Evolutionary conservation across 2,797 vertebrate species (phyloP), one percentile per base, ranked within the genome.

Genomic region (Anas bernieri): DNA sequence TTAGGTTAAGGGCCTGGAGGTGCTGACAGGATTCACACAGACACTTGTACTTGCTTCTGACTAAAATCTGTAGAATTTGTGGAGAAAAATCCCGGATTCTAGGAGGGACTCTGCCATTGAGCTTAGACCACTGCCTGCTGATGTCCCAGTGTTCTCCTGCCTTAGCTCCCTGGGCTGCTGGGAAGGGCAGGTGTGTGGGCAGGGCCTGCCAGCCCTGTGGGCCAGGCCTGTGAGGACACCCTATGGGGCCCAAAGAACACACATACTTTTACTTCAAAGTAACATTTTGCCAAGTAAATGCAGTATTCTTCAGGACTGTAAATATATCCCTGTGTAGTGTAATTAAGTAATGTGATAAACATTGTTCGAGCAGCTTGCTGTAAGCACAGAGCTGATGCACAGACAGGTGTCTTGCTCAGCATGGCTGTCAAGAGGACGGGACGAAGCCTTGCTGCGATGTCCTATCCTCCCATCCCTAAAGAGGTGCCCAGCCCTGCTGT

Each of bases 221-320:
- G 55, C 48, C 50, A 52, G 50, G 26, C 50, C 50, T 28, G 9
- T 28, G 50, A 15, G 26, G 25, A 28, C 25, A 26, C 11, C 20
- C 22, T 0, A 0, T 3, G 10, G 30, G 50, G 50, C 15, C 15
- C 22, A 45, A 22, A 11, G 90, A 78, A 7, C 68, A 69, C 1
- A 1, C 0, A 4, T 1, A 6, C 18, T 28, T 91, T 88, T 6
- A 2, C 6, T 6, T 50, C 5, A 52, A 43, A 0, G 26, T 62
- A 59, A 23, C 33, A 16, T 78, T 78, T 62, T 23, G 33, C 7
- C 3, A 26, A 12, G 25, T 2, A 72, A 75, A 22, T n/a, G 26
- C 17, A 45, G 81, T 43, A 3, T 41, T 91, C 45, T 54, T 89
- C 45, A 26, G 85, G 6, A 20, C 21, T 21, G 55, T 43, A 9